These are phyloP conservation scores for Pardalotus punctatus DNA, from an alignment of 2,113 vertebrate genomes.

Conservation along the genomic window DNA sequence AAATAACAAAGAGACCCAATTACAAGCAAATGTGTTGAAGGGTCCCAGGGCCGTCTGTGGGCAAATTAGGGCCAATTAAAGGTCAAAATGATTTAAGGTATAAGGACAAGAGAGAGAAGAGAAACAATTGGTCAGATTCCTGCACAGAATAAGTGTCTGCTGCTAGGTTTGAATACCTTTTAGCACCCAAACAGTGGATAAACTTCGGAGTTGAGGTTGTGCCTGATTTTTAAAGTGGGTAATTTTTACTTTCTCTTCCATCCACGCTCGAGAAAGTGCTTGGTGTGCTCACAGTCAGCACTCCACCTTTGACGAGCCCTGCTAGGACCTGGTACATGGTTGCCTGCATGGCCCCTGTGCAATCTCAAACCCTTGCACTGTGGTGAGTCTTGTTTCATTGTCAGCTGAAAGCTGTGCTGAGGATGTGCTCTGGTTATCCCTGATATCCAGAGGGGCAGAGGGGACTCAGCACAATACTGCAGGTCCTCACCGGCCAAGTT, in stretches of 20 bases:
- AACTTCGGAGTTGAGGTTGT: neutral
- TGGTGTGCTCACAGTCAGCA: neutral
- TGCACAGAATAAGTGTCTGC: neutral
- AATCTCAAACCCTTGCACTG: neutral
- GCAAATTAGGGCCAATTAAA: constrained; percentile 73
- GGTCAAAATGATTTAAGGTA: constrained; percentile 73
- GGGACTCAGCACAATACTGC: neutral
- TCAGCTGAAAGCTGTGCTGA: rapidly evolving
- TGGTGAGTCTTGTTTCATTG: rapidly evolving
- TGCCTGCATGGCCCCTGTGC: rapidly evolving
- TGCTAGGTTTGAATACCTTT: neutral
- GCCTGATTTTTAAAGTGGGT: neutral
- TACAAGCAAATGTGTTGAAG: constrained; percentile 71
- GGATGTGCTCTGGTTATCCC: neutral
- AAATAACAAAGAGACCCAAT: constrained; percentile 73
- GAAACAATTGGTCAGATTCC: constrained; percentile 53
- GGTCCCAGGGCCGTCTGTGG: constrained; percentile 61
- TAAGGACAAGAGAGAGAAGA: constrained; percentile 35
- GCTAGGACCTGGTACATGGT: neutral
- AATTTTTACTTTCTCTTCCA: neutral
- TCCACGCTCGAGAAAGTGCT: neutral
- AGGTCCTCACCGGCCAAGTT: neutral
- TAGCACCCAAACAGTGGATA: neutral
- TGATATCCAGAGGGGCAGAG: neutral
- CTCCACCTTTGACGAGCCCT: neutral